These are phyloP conservation scores for Odontocerum albicorne DNA, from an alignment of 2,888 invertebrate species.

Conservation along the genomic window DNA sequence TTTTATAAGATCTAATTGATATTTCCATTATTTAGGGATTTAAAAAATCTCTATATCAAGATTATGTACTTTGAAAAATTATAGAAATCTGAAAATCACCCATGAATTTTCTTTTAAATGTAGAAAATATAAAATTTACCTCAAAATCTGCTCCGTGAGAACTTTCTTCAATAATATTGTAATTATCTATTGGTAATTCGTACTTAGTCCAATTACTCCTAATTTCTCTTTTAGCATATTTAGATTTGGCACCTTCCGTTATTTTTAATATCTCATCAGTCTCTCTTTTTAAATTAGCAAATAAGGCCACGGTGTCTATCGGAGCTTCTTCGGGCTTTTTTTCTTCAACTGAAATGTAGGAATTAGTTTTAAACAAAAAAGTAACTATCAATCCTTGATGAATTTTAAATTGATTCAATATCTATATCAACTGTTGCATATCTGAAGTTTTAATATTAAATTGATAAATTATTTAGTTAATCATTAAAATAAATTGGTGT, in stretches of 20 bases:
- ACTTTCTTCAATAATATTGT: slow-evolving; percentile 50
- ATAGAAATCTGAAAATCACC: neutral
- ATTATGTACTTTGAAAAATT: too few species aligned
- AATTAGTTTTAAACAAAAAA: too few species aligned
- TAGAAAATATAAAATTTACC: slow-evolving; percentile 40
- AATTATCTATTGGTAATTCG: slow-evolving; percentile 54
- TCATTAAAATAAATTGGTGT: too few species aligned
- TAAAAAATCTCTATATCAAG: too few species aligned
- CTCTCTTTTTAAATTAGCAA: slow-evolving; percentile 38
- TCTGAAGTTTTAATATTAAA: too few species aligned
- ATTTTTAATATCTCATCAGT: slow-evolving; percentile 52
- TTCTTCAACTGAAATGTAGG: too few species aligned
- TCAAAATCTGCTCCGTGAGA: slow-evolving; percentile 52
- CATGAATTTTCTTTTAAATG: neutral
- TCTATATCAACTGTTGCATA: too few species aligned
- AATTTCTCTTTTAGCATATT: slow-evolving; percentile 56
- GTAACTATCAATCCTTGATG: too few species aligned
- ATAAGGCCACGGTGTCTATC: neutral
- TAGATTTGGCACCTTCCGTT: slow-evolving; percentile 49
- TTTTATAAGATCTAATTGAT: neutral
- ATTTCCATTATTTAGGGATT: too few species aligned
- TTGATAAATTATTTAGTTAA: too few species aligned
- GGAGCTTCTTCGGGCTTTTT: slow-evolving; percentile 1
- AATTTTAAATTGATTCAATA: too few species aligned
- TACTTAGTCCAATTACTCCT: slow-evolving; percentile 56